Evolutionary conservation across 2,888 invertebrate species (phyloP), one percentile per base, ranked within the genome.

Genomic region (Heliconius aoede): DNA sequence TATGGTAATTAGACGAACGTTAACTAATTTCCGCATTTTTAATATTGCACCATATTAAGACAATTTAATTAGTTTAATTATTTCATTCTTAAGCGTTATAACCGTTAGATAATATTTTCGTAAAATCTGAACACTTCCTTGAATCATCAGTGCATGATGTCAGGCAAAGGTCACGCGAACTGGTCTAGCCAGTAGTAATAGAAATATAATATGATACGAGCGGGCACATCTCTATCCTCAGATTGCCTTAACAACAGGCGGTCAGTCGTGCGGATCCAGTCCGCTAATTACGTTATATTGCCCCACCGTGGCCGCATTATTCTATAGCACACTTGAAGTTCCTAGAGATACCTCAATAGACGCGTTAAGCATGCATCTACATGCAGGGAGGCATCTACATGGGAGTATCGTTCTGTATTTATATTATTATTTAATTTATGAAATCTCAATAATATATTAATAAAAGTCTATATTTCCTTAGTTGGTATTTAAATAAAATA

Each of bases 281-380:
- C 81, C 78, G 77, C 80, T 84, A 84, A 85, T 85, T 83, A 83
- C 82, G 80, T 68, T 76, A 79, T 79, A 80, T 83, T 83, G 80
- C 82, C 77, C 75, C 80, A 82, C 72, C 81, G 73, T 81, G 81
- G 76, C 83, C 82, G 82, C 84, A 83, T 83, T 83, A 82, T 77
- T 81, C 72, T 78, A 74, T 74, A 78, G 36, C 68, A 76, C 32
- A 79, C 46, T 73, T 65, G 28, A 78, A 72, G 30, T 62, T 32
- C 32, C 46, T 76, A 72, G 67, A 74, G 60, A 73, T 64, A 75
- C 72, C 26, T 30, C 24, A 69, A 40, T 61, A 32, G 51, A 51
- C 60, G 55, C 40, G 55, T n/a, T 67, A 60, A 68, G 67, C 13
- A 64, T 36, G 28, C 61, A 26, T 30, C 4, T 55, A 21, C n/a